Conservation (phyloP, 2,113 vertebrate species). For the Ptilonorhynchus violaceus region DNA sequence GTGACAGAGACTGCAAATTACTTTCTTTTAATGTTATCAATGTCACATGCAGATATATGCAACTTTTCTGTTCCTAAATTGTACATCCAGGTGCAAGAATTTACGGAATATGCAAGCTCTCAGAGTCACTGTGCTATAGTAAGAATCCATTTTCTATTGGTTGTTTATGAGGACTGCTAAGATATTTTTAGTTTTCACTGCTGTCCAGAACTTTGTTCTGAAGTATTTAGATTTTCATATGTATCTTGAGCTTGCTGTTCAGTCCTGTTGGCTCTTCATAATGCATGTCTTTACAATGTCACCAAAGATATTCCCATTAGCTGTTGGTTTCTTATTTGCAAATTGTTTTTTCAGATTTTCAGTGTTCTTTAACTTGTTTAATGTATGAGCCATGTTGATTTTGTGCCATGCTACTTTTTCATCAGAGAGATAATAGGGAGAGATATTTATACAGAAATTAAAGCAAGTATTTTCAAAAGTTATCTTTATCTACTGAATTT, state of each 20-base stretch:
- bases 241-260: neutral
- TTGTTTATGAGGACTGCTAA: neutral
- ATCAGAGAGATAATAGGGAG: neutral
- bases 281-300: neutral
- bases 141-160: neutral
- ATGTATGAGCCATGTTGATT: neutral
- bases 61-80: neutral
- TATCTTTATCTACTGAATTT: slow-evolving; percentile 51
- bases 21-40: neutral
- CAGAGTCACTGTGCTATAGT: neutral
- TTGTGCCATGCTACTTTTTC: neutral
- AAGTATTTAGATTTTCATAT: neutral
- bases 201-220: neutral
- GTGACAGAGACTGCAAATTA: neutral
- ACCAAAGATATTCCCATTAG: neutral
- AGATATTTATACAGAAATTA: slow-evolving; percentile 42
- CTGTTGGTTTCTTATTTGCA: neutral
- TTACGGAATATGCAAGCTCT: neutral
- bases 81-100: neutral
- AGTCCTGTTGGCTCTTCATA: neutral
- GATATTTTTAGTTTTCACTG: neutral
- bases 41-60: neutral
- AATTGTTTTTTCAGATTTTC: neutral
- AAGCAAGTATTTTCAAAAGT: slow-evolving; percentile 38
- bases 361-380: neutral